Percentiles rank a stretch among this genome's conserved stretches.
These are phyloP conservation scores for Hirtodrosophila alboralis DNA, from an alignment of 2,888 invertebrate genomes.

Conservation along the genomic window DNA sequence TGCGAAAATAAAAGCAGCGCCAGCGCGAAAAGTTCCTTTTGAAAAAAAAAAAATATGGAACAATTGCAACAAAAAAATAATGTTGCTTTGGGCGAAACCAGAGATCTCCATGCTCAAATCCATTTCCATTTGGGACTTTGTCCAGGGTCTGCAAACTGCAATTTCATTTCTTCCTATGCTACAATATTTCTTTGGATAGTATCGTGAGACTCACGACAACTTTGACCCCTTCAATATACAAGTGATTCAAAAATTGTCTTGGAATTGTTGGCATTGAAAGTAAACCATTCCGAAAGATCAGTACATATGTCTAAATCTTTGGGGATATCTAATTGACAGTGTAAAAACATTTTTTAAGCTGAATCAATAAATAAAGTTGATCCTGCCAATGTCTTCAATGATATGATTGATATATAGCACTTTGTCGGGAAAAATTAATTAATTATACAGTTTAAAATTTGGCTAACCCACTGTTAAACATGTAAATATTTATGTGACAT, in stretches of 20 bases:
- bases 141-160: background rate
- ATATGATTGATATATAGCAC: too few relatives aligned
- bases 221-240: conserved; percentile 67
- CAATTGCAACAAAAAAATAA: conserved; percentile 33
- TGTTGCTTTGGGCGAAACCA: conserved; percentile 17
- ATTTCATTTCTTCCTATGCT: conserved; percentile 13
- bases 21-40: conserved; percentile 41
- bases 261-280: too few relatives aligned
- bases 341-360: too few relatives aligned
- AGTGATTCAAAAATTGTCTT: conserved; percentile 59
- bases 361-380: too few relatives aligned
- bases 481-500: too few relatives aligned
- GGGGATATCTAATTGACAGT: too few relatives aligned
- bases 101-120: conserved; percentile 9
- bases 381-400: too few relatives aligned
- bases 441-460: too few relatives aligned
- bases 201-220: conserved; percentile 75
- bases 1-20: conserved; percentile 70
- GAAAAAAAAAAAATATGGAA: conserved; percentile 28
- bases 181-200: conserved; percentile 62
- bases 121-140: conserved; percentile 9
- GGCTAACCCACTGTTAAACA: too few relatives aligned
- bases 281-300: too few relatives aligned
- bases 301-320: too few relatives aligned
- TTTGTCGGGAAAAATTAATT: too few relatives aligned